Evolutionary conservation across 2,113 vertebrate genomes (phyloP).

Genomic region (Oriolus oriolus): DNA sequence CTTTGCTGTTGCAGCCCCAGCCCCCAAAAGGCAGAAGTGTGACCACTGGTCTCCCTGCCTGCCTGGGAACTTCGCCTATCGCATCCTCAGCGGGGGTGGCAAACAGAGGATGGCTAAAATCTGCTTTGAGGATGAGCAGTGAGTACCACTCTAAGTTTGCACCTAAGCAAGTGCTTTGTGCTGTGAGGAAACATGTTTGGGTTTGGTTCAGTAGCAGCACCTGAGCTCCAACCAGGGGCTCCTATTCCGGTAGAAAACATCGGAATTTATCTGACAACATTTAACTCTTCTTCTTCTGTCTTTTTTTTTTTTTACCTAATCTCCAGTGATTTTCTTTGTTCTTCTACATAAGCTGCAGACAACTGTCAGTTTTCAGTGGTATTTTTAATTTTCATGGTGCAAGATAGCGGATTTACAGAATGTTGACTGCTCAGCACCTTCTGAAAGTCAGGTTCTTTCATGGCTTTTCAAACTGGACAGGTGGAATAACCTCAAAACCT

Average conservation of each 20-base stretch:
- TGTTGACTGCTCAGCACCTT: neutral
- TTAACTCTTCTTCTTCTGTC: neutral
- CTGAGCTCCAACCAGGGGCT: neutral
- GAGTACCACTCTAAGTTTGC: slow-evolving; percentile 27
- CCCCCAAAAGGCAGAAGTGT: slow-evolving; percentile 73
- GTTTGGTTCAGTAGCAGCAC: neutral
- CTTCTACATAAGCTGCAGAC: neutral
- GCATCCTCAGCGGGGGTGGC: slow-evolving; percentile 67
- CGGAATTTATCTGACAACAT: neutral
- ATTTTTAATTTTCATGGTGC: neutral
- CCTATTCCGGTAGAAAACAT: neutral
- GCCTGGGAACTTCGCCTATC: slow-evolving; percentile 50
- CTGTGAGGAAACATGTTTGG: neutral
- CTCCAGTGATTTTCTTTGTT: neutral
- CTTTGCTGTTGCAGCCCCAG: slow-evolving; percentile 55
- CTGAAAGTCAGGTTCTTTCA: neutral
- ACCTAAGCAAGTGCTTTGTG: neutral
- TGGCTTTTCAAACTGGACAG: neutral
- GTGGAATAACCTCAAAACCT: neutral
- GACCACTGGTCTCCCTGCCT: slow-evolving; percentile 67
- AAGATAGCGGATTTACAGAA: neutral
- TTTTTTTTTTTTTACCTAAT: neutral
- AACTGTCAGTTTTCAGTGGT: neutral
- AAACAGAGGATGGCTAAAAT: slow-evolving; percentile 48
- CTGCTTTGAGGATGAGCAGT: slow-evolving; percentile 78